These are phyloP conservation scores for Salarias fasciatus DNA, from an alignment of 2,797 vertebrate species.

Conservation along the genomic window DNA sequence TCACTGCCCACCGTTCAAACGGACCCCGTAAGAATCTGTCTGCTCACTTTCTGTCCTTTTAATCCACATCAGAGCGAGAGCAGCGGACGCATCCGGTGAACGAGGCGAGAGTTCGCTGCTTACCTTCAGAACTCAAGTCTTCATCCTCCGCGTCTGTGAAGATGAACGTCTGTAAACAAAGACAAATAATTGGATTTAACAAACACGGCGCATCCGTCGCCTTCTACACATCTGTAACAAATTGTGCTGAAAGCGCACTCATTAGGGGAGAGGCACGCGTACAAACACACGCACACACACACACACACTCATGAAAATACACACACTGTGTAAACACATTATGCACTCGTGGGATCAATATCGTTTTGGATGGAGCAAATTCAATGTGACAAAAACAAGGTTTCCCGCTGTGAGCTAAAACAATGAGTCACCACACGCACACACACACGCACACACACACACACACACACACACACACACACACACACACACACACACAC, in stretches of 20 bases:
- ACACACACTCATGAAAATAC: too few species aligned
- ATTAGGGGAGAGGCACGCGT: slow-evolving; percentile 2
- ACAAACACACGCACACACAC: slow-evolving; percentile 1
- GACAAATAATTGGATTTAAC: slow-evolving; percentile 8
- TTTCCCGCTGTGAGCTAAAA: slow-evolving; percentile 17
- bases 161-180: slow-evolving; percentile 84
- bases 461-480: too few species aligned
- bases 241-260: neutral
- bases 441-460: slow-evolving; percentile 12
- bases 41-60: too few species aligned
- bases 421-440: slow-evolving; percentile 11
- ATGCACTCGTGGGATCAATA: slow-evolving; percentile 5
- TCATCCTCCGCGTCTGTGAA: slow-evolving; percentile 88
- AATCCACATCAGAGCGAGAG: too few species aligned
- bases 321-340: neutral
- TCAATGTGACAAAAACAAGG: slow-evolving; percentile 19
- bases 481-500: too few species aligned
- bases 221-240: slow-evolving; percentile 3
- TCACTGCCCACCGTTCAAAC: too few species aligned
- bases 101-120: neutral
- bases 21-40: too few species aligned
- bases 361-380: slow-evolving; percentile 35
- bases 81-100: too few species aligned
- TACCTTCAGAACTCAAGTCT: slow-evolving; percentile 73
- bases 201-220: neutral